Percentiles rank a stretch among this genome's conserved stretches.
Conservation (phyloP, 2,113 vertebrate genomes). For the Colistium nudipinnis region DNA sequence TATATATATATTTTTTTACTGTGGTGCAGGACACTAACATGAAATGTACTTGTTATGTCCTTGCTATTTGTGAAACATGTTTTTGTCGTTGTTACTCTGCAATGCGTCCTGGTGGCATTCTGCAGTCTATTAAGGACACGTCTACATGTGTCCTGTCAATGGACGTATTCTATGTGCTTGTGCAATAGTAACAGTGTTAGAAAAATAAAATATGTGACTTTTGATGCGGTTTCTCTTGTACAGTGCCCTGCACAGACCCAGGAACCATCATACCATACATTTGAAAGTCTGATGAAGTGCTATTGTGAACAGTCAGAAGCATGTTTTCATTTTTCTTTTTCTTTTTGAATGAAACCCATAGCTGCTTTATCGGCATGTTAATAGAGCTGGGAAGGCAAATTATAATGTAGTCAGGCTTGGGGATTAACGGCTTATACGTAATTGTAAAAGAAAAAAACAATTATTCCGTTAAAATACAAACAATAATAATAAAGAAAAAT, state of each 20-base stretch:
- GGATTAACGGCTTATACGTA: no score
- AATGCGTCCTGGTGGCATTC: no score
- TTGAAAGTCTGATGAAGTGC: conserved; percentile 45
- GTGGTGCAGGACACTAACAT: conserved; percentile 63
- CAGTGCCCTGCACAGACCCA: conserved; percentile 32
- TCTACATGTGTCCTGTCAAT: conserved; percentile 42
- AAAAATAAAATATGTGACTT: conserved; percentile 25
- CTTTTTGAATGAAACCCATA: no score
- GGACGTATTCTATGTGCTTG: conserved; percentile 53
- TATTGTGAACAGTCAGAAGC: conserved; percentile 41
- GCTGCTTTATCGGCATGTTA: no score
- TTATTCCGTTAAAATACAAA: no score
- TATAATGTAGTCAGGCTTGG: no score
- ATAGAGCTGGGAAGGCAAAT: no score
- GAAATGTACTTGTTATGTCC: conserved; percentile 23
- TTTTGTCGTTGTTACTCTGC: conserved; percentile 3
- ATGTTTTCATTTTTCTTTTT: conserved; percentile 30
- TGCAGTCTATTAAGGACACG: conserved; percentile 19
- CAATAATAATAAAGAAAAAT: no score
- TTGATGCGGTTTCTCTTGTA: conserved; percentile 30
- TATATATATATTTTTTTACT: conserved; percentile 13
- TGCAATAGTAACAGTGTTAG: conserved; percentile 47
- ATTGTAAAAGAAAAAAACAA: no score
- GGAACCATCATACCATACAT: conserved; percentile 28
- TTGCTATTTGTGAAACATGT: background rate